Evolutionary conservation across 2,797 vertebrate species (phyloP).

Genomic region (Microtus agrestis): DNA sequence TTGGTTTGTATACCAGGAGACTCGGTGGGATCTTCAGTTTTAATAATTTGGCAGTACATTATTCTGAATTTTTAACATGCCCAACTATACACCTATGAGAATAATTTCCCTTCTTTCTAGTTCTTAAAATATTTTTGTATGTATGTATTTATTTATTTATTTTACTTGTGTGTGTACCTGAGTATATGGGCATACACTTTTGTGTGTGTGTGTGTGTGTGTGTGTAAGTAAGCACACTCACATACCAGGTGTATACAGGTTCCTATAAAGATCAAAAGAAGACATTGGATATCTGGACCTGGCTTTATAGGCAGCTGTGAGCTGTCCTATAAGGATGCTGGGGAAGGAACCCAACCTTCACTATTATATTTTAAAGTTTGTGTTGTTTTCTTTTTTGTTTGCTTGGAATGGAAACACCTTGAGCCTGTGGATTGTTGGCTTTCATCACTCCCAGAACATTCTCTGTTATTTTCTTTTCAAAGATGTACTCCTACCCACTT

Average conservation of each 20-base stretch:
- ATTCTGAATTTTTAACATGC: conserved; percentile 35
- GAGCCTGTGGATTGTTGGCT: background rate
- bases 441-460: background rate
- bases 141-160: background rate
- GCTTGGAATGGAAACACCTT: background rate
- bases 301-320: background rate
- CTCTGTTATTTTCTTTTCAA: background rate
- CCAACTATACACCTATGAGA: background rate
- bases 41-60: conserved; percentile 37
- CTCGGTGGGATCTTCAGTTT: background rate
- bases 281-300: too few species aligned
- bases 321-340: background rate
- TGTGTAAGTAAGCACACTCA: background rate
- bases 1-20: background rate
- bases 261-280: background rate
- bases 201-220: background rate
- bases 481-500: background rate
- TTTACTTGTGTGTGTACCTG: background rate
- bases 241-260: background rate
- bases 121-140: background rate
- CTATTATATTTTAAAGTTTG: background rate
- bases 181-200: background rate
- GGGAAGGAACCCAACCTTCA: background rate
- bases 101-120: conserved; percentile 22
- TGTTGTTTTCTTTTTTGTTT: background rate